phyloP scores from a whole-genome alignment of 1,140 invertebrate species.

The Daktulosphaira vitifoliae region DNA sequence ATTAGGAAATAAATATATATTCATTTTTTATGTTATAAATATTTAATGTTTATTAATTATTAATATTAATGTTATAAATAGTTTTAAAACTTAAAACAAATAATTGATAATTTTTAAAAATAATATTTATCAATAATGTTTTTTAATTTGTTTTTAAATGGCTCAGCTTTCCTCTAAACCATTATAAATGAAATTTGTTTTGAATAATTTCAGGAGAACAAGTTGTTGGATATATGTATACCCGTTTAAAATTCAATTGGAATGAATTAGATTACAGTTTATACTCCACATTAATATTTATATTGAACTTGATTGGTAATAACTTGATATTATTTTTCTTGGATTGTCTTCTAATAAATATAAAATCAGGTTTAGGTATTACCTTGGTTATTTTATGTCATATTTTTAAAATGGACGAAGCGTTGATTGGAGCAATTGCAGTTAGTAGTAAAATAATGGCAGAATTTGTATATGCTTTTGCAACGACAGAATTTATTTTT shows the following conservation, averaged over 20 bases:
- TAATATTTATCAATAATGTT: no score
- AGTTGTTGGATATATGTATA: slow-evolving; percentile 70
- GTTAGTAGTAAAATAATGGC: slow-evolving; percentile 68
- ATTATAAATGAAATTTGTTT: no score
- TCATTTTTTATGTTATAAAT: no score
- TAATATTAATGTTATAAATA: no score
- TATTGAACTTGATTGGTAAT: slow-evolving; percentile 65
- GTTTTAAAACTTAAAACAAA: no score
- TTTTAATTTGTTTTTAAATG: no score
- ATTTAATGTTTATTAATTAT: no score
- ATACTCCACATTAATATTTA: slow-evolving; percentile 70
- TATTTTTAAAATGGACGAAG: slow-evolving; percentile 66
- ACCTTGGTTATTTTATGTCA: slow-evolving; percentile 71
- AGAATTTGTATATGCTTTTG: slow-evolving; percentile 69
- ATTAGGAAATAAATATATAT: no score
- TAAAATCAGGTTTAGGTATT: slow-evolving; percentile 65
- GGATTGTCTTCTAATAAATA: no score
- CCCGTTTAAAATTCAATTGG: slow-evolving; percentile 72
- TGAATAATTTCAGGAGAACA: slow-evolving; percentile 57
- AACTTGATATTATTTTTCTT: no score
- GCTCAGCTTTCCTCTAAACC: no score
- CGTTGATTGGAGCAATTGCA: slow-evolving; percentile 66
- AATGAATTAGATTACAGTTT: slow-evolving; percentile 75
- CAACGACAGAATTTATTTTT: slow-evolving; percentile 61
- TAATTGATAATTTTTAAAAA: no score